phyloP scores from a whole-genome alignment of 2,797 vertebrate genomes.

The Cheirogaleus major region DNA sequence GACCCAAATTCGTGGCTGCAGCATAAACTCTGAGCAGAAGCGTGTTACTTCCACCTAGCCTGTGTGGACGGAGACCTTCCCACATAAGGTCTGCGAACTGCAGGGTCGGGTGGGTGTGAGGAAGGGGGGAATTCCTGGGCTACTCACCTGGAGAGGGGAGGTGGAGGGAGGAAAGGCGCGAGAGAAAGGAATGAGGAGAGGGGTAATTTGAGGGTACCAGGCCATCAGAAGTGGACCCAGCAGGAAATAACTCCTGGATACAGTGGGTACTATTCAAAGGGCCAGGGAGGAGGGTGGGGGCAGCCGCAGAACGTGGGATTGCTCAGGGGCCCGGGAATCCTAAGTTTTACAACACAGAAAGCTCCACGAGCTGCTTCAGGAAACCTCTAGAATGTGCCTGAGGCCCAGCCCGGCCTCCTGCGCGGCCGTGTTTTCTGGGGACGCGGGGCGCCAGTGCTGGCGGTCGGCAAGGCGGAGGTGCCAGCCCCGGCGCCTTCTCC shows the following conservation, averaged over 20 bases:
- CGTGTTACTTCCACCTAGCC: accelerated
- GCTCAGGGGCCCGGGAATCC: background rate
- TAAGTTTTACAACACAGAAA: no score
- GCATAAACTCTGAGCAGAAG: background rate
- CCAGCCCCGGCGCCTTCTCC: background rate
- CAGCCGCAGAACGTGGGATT: background rate
- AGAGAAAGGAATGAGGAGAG: background rate
- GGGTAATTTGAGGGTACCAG: background rate
- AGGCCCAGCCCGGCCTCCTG: background rate
- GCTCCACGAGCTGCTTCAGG: background rate
- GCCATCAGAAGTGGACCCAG: background rate
- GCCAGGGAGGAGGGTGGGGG: accelerated
- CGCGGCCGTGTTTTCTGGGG: background rate
- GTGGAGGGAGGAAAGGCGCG: no score
- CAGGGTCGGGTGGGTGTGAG: background rate
- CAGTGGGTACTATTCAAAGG: no score
- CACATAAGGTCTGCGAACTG: background rate
- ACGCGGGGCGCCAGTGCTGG: accelerated
- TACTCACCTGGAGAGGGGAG: accelerated
- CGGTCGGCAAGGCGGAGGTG: background rate
- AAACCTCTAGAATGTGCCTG: background rate
- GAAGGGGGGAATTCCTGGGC: background rate
- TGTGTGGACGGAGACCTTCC: accelerated
- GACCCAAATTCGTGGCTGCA: conserved; percentile 42
- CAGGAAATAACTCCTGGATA: background rate